Evolutionary conservation across 2,113 vertebrate genomes (phyloP).

Genomic region (Pseudopodoces humilis): DNA sequence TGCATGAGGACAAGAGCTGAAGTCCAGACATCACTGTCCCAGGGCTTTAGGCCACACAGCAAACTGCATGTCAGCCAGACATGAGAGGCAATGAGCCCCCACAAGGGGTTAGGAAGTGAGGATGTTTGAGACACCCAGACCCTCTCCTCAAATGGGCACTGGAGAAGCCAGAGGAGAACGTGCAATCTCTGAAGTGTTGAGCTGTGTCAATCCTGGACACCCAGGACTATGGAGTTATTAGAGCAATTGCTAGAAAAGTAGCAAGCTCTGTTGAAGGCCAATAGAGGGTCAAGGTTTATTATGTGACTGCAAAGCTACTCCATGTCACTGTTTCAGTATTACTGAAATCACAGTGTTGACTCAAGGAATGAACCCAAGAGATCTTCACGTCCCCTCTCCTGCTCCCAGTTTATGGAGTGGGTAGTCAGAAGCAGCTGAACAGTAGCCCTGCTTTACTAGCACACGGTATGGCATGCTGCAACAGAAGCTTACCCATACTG

Average conservation of each 20-base stretch:
- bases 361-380: background rate
- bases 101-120: background rate
- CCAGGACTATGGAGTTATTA: background rate
- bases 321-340: background rate
- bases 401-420: accelerated
- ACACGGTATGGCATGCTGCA: background rate
- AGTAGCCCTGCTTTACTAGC: background rate
- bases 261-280: background rate
- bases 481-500: background rate
- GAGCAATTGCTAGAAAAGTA: background rate
- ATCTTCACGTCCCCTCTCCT: background rate
- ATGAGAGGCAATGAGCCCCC: background rate
- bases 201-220: background rate
- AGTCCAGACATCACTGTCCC: background rate
- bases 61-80: background rate
- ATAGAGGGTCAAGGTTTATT: background rate
- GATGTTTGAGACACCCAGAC: background rate
- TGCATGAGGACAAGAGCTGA: background rate
- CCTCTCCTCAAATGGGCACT: background rate
- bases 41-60: background rate
- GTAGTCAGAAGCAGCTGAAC: background rate
- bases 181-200: background rate
- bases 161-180: background rate
- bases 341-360: background rate
- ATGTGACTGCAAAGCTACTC: background rate